Conservation (phyloP, 2,797 vertebrate genomes). For the Typhlichthys subterraneus region DNA sequence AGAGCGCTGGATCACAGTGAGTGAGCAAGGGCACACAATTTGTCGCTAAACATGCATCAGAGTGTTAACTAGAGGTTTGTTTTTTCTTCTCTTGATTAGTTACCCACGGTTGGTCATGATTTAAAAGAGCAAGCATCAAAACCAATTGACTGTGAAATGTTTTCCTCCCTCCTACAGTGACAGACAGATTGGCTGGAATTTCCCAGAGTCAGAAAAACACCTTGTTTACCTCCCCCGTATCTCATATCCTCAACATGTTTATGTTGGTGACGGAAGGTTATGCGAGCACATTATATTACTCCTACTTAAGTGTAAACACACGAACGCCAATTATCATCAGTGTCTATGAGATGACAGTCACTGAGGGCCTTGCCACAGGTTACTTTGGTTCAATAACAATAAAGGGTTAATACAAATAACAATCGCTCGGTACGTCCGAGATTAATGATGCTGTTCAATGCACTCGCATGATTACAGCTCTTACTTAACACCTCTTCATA, state of each 20-base stretch:
- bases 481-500: conserved; percentile 26
- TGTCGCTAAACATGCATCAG: conserved; percentile 54
- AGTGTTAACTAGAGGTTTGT: conserved; percentile 40
- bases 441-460: conserved; percentile 40
- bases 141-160: conserved; percentile 28
- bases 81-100: conserved; percentile 49
- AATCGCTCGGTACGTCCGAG: conserved; percentile 15
- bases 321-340: conserved; percentile 36
- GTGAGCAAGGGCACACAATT: conserved; percentile 22
- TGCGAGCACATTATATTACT: conserved; percentile 44
- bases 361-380: conserved; percentile 19
- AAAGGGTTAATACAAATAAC: conserved; percentile 38
- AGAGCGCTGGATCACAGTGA: conserved; percentile 22
- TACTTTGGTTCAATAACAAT: conserved; percentile 33
- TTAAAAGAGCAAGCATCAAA: conserved; percentile 38
- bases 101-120: conserved; percentile 23
- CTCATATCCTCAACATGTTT: conserved; percentile 1
- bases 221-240: too few species aligned
- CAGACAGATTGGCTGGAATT: neutral
- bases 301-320: conserved; percentile 33
- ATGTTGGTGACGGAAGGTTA: conserved; percentile 29
- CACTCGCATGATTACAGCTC: conserved; percentile 6
- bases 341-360: conserved; percentile 9
- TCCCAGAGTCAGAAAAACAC: too few species aligned
- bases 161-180: neutral